phyloP scores from a whole-genome alignment of 1,140 invertebrate species.

The Drosophila repletoides region DNA sequence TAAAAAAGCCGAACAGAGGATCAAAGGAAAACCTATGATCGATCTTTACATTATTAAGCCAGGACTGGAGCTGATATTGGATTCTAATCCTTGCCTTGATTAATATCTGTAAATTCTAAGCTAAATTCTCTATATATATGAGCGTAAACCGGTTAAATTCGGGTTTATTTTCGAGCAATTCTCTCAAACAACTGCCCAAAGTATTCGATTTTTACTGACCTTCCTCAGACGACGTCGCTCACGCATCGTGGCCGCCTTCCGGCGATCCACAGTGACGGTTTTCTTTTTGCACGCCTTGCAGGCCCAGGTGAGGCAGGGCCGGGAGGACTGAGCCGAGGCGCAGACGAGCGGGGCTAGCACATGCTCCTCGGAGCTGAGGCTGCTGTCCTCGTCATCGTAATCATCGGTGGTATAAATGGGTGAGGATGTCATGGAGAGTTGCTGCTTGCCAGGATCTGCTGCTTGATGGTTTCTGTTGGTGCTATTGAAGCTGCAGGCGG shows the following conservation, averaged over 20 bases:
- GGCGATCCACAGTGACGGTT: constrained; percentile 95
- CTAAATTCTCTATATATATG: too few relatives aligned
- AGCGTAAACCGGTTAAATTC: too few relatives aligned
- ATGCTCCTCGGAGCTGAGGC: constrained; percentile 82
- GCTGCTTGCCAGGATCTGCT: constrained; percentile 45
- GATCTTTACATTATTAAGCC: too few relatives aligned
- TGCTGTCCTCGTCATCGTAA: constrained; percentile 78
- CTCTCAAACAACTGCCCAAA: neutral
- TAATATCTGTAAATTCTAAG: too few relatives aligned
- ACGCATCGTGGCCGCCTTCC: constrained; percentile 97
- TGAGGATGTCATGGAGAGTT: constrained; percentile 62
- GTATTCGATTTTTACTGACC: constrained; percentile 83
- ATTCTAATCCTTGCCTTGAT: too few relatives aligned
- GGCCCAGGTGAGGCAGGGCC: constrained; percentile 95
- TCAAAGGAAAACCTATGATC: too few relatives aligned
- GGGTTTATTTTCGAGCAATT: too few relatives aligned
- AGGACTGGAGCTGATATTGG: too few relatives aligned
- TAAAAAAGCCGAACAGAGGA: too few relatives aligned
- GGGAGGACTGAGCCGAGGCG: constrained; percentile 83
- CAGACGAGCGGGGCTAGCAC: constrained; percentile 83
- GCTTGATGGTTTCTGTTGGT: constrained; percentile 26
- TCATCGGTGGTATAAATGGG: constrained; percentile 77
- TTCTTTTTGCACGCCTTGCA: constrained; percentile 98
- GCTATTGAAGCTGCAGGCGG: constrained; percentile 12
- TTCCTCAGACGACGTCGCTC: constrained; percentile 95